Evolutionary conservation across 1,140 invertebrate genomes (phyloP), one percentile per base, ranked within the genome.

Genomic region (Brachionus koreanus): DNA sequence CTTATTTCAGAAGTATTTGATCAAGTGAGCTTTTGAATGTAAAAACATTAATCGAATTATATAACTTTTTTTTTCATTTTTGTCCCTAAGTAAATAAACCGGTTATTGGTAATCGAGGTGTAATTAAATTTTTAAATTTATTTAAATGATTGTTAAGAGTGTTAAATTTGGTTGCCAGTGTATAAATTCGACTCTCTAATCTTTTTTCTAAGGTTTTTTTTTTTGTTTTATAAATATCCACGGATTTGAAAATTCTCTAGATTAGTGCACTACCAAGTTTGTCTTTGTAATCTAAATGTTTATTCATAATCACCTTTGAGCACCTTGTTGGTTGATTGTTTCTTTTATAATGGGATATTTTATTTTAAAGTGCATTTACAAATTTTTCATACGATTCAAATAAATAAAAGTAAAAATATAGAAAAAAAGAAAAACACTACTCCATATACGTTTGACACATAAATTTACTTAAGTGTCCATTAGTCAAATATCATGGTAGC

Each of bases 91-190:
- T 37, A 69, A 69, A 69, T 42, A 69, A 69, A 69, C 65, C 37
- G 37, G 65, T 69, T 69, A 23, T 69, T 69, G 6, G 35, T 16
- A 37, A 69, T 37, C 37, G 65, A 69, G 37, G 65, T 35, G 65
- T 69, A 69, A 43, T 69, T 69, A 43, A 69, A 69, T 69, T 69
- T 69, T 69, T 35, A 65, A 65, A 33, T 65, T 65, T 69, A 37
- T 69, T 69, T 69, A 37, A 69, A 69, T 16, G 65, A 39, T 37
- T 69, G 65, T 39, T 65, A 25, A 65, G 25, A 37, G 33, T 33
- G 25, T 33, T 65, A 39, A 9, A 23, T 57, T 57, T 19, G 49
- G 49, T 57, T 57, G 49, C 49, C 49, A 57, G 49, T 57, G 25
- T 65, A 65, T 65, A 65, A 65, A 65, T 65, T 69, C 35, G 37